These are phyloP conservation scores for Ia io DNA, from an alignment of 2,113 vertebrate species.

Conservation along the genomic window DNA sequence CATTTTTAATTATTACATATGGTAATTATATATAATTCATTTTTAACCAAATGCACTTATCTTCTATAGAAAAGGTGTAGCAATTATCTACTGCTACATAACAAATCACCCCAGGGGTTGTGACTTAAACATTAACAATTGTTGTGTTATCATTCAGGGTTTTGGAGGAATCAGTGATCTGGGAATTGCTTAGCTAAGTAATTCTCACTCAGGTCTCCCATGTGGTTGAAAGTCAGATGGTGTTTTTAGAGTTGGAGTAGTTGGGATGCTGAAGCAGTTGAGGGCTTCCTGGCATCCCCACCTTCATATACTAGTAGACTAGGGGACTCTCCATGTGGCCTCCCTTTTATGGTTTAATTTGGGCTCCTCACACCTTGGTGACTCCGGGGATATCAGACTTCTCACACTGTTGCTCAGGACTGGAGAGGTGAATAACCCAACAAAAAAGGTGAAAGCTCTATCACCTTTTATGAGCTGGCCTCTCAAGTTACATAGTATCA, in stretches of 20 bases:
- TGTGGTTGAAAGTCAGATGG: neutral
- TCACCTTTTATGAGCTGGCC: neutral
- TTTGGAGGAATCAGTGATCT: neutral
- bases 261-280: neutral
- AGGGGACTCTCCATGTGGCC: neutral
- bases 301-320: neutral
- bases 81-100: neutral
- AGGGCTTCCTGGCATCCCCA: neutral
- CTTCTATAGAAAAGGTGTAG: neutral
- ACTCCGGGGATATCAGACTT: neutral
- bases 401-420: neutral
- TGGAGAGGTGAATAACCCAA: neutral
- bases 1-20: neutral
- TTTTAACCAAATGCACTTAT: neutral
- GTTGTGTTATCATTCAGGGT: neutral
- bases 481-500: neutral
- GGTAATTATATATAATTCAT: neutral
- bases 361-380: neutral
- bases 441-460: neutral
- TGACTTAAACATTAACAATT: neutral
- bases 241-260: neutral
- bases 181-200: neutral
- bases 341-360: neutral
- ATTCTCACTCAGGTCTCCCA: neutral
- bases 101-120: neutral